These are phyloP conservation scores for Apostichopus parvimensis DNA, from an alignment of 35 echinoderm and acorn worm genomes.

Conservation along the genomic window DNA sequence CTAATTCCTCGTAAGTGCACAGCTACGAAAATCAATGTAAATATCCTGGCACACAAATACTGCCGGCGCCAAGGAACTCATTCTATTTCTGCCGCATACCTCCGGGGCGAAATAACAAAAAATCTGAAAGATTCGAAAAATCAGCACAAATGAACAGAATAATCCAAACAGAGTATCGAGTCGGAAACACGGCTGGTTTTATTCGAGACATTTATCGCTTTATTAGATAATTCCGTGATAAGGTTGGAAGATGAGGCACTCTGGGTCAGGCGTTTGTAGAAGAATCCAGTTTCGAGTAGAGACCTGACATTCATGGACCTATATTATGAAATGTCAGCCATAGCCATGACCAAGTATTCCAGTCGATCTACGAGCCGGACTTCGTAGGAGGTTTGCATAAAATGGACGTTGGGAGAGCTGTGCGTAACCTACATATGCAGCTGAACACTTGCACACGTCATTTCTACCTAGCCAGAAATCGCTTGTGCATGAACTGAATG, in stretches of 20 bases:
- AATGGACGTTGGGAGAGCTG: not conserved
- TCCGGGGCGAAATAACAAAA: not conserved
- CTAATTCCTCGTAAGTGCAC: not conserved
- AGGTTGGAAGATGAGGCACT: not conserved
- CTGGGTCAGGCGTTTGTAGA: no score
- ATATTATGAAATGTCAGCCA: not conserved
- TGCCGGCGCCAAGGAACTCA: conserved; percentile 1
- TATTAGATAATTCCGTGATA: not conserved
- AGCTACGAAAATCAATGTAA: conserved; percentile 15
- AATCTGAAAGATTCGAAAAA: not conserved
- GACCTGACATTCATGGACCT: not conserved
- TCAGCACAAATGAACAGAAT: not conserved
- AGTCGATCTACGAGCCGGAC: not conserved
- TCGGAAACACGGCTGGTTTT: not conserved
- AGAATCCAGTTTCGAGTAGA: not conserved
- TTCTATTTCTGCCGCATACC: conserved; percentile 10
- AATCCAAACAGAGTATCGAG: conserved; percentile 25
- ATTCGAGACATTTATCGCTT: not conserved
- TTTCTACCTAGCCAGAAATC: not conserved
- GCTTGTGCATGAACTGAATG: not conserved
- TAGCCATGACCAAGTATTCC: not conserved
- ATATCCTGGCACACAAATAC: conserved; percentile 17
- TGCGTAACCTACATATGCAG: not conserved
- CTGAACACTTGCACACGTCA: not conserved
- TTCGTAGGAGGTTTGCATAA: not conserved